Conservation (phyloP, 2,113 vertebrate genomes). For the Tragulus kanchil region DNA sequence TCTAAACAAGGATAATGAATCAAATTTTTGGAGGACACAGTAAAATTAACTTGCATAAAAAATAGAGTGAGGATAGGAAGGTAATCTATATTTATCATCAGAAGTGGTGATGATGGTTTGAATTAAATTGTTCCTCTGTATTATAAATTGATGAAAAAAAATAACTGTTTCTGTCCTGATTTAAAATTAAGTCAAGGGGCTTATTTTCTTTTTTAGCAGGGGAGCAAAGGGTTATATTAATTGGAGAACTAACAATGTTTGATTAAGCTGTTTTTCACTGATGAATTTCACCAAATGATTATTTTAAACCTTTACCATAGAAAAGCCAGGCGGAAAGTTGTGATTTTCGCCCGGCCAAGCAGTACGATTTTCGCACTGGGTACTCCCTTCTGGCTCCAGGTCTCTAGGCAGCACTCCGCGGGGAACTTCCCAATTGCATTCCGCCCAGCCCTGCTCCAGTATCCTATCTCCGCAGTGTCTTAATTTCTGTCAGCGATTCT, state of each 20-base stretch:
- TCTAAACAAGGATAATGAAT: neutral
- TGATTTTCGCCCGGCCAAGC: too few relatives aligned
- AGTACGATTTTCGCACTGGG: too few relatives aligned
- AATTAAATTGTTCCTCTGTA: neutral
- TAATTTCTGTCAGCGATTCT: too few relatives aligned
- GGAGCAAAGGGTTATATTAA: neutral
- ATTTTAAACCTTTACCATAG: neutral
- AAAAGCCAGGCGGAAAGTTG: too few relatives aligned
- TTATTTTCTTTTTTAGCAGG: neutral
- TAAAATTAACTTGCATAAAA: slow-evolving; percentile 22
- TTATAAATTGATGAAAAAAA: slow-evolving; percentile 6
- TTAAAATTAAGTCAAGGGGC: neutral
- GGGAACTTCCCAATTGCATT: too few relatives aligned
- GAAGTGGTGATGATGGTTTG: neutral
- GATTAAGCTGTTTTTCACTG: neutral
- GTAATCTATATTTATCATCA: neutral
- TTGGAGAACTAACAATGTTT: neutral
- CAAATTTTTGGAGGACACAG: neutral
- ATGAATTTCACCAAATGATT: neutral
- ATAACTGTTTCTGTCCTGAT: neutral
- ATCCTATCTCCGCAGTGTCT: too few relatives aligned
- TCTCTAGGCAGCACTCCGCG: too few relatives aligned
- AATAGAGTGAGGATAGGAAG: neutral
- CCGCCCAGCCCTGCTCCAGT: too few relatives aligned
- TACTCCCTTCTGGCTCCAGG: too few relatives aligned